Evolutionary conservation across 2,797 vertebrate genomes (phyloP).

Genomic region (Choloepus didactylus): DNA sequence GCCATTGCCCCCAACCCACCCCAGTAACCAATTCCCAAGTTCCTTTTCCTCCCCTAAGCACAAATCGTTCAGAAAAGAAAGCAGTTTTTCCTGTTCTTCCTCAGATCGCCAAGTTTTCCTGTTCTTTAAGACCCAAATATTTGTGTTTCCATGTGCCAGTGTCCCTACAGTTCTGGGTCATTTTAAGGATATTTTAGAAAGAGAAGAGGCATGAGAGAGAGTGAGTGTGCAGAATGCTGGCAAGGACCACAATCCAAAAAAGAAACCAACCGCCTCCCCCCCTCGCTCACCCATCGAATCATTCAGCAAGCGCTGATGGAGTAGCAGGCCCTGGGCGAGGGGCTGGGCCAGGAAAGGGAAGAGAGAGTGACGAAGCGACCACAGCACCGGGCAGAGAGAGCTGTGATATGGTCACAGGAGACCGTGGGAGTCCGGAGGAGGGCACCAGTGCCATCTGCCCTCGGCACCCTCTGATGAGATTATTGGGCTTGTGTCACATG

Average conservation of each 20-base stretch:
- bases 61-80: background rate
- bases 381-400: no score
- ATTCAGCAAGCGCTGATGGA: background rate
- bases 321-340: background rate
- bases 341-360: background rate
- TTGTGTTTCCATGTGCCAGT: background rate
- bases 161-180: background rate
- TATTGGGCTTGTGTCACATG: background rate
- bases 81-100: background rate
- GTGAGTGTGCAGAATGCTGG: background rate
- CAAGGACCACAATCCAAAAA: background rate
- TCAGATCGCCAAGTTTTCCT: background rate
- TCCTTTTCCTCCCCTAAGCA: background rate
- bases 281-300: background rate
- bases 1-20: background rate
- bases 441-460: accelerated
- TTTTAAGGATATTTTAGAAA: background rate
- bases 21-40: background rate
- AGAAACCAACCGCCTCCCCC: background rate
- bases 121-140: background rate
- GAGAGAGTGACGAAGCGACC: background rate
- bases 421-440: background rate
- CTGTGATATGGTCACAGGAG: no score
- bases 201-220: background rate
- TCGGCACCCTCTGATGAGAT: background rate